These are phyloP conservation scores for Platanista minor DNA, from an alignment of 2,113 vertebrate genomes.

Conservation along the genomic window DNA sequence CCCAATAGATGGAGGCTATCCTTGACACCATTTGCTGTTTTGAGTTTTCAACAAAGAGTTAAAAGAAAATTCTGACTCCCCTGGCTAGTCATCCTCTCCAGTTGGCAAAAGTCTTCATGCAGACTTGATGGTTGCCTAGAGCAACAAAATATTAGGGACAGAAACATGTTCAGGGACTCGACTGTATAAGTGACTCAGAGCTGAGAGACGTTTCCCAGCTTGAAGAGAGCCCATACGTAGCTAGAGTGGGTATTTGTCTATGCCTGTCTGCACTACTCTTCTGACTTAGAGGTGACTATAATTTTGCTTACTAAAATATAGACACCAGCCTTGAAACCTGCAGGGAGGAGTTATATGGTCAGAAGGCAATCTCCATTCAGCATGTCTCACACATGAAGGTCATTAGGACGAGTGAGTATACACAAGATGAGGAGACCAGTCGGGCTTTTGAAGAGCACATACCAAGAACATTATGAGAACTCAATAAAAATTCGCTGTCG, in stretches of 20 bases:
- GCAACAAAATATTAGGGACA: conserved; percentile 75
- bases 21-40: conserved; percentile 35
- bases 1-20: neutral
- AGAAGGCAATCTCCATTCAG: neutral
- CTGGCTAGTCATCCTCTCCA: conserved; percentile 59
- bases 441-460: conserved; percentile 4
- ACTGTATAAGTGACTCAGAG: conserved; percentile 68
- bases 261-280: conserved; percentile 4
- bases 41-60: conserved; percentile 59
- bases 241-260: conserved; percentile 31
- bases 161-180: conserved; percentile 59
- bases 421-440: neutral
- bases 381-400: neutral
- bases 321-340: neutral
- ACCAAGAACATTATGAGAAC: conserved; percentile 13
- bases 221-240: conserved; percentile 28
- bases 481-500: conserved; percentile 15
- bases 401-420: neutral
- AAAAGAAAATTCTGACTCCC: conserved; percentile 49
- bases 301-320: neutral
- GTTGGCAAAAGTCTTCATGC: conserved; percentile 67
- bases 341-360: neutral
- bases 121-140: conserved; percentile 72
- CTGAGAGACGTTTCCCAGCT: conserved; percentile 52
- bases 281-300: neutral